Conservation (phyloP, 2,113 vertebrate genomes). For the Engraulis encrasicolus region DNA sequence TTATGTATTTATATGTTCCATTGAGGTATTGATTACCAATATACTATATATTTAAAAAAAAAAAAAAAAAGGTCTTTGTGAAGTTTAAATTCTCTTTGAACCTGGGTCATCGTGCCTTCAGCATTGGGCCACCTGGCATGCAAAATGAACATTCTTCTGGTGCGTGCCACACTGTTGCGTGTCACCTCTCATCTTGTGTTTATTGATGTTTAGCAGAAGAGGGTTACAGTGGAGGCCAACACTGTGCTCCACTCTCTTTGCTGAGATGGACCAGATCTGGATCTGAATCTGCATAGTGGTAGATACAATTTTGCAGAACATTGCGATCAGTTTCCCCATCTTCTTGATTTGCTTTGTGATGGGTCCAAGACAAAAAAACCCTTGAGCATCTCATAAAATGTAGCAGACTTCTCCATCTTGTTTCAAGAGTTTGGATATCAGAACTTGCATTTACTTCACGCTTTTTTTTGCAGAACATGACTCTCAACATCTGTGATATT, state of each 20-base stretch:
- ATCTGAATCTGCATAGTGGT: conserved; percentile 14
- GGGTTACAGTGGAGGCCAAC: conserved; percentile 25
- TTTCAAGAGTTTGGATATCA: too few relatives aligned
- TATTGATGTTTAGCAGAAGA: conserved; percentile 43
- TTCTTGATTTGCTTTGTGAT: background rate
- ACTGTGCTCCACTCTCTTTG: background rate
- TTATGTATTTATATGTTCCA: background rate
- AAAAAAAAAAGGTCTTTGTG: background rate
- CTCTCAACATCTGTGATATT: too few relatives aligned
- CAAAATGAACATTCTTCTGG: background rate
- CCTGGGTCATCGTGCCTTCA: background rate
- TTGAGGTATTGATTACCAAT: background rate
- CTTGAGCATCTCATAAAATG: background rate
- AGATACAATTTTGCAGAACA: conserved; percentile 3
- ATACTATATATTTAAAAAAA: background rate
- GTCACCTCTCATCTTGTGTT: conserved; percentile 48
- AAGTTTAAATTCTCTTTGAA: background rate
- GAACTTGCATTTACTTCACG: too few relatives aligned
- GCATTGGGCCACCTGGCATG: conserved; percentile 43
- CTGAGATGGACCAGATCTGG: conserved; percentile 41
- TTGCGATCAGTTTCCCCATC: conserved; percentile 23
- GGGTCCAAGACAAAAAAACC: background rate
- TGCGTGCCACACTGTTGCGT: conserved; percentile 38
- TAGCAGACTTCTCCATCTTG: too few relatives aligned
- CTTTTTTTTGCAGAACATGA: too few relatives aligned